Evolutionary conservation across 2,113 vertebrate species (phyloP).

Genomic region (Cyrtonyx montezumae): DNA sequence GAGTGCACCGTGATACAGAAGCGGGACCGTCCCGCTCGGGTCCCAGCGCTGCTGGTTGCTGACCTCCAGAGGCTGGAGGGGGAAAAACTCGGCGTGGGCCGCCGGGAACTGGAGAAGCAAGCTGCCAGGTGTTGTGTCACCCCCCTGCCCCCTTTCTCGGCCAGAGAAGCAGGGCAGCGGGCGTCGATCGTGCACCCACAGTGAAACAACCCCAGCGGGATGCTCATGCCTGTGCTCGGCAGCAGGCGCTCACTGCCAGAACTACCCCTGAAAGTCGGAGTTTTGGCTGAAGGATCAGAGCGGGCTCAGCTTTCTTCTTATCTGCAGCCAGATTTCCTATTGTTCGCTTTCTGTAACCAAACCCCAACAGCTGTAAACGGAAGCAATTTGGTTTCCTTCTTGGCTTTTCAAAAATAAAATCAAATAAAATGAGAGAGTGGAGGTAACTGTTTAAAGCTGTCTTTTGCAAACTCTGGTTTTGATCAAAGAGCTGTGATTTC

Average conservation of each 20-base stretch:
- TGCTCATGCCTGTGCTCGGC: background rate
- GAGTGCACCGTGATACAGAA: background rate
- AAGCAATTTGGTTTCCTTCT: background rate
- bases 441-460: background rate
- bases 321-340: background rate
- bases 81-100: background rate
- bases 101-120: background rate
- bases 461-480: background rate
- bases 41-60: slow-evolving; percentile 4
- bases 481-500: slow-evolving; percentile 7
- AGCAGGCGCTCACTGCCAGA: background rate
- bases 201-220: background rate
- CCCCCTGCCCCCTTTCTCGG: too few species aligned
- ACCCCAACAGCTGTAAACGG: background rate
- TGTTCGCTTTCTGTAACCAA: background rate
- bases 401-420: background rate
- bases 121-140: background rate
- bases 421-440: background rate
- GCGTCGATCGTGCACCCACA: background rate
- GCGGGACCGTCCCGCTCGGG: background rate
- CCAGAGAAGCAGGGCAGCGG: background rate
- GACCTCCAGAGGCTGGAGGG: slow-evolving; percentile 50
- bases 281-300: background rate
- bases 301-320: background rate
- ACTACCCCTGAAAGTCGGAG: background rate